phyloP scores from a whole-genome alignment of 2,888 invertebrate genomes.

The Agrenia bidenticulata region DNA sequence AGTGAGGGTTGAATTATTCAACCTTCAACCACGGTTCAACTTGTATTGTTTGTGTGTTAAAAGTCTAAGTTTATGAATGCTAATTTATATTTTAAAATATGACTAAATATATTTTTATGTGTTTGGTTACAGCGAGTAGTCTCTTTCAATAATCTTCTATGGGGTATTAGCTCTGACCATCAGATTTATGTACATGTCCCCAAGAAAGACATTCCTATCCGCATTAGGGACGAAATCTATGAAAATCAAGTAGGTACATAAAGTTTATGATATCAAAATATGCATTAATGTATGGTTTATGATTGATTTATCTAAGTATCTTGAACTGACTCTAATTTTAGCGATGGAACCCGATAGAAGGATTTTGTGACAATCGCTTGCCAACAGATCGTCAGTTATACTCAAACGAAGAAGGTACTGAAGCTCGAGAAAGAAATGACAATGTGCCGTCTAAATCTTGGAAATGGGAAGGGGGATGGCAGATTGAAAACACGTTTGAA shows the following conservation, averaged over 20 bases:
- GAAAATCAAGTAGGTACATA: constrained; percentile 76
- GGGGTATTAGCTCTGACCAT: constrained; percentile 91
- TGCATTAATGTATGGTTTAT: not conserved
- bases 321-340: constrained; percentile 55
- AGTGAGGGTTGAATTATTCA: too few species aligned
- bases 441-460: constrained; percentile 89
- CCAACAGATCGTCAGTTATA: constrained; percentile 86
- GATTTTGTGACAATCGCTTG: constrained; percentile 77
- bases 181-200: constrained; percentile 90
- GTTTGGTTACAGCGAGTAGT: constrained; percentile 37
- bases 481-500: constrained; percentile 76
- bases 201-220: constrained; percentile 83
- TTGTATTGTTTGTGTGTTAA: too few species aligned
- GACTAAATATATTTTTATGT: not conserved
- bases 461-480: constrained; percentile 97
- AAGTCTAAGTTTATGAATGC: too few species aligned
- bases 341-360: constrained; percentile 88
- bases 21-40: too few species aligned
- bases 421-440: constrained; percentile 74
- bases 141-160: constrained; percentile 61
- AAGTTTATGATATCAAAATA: constrained; percentile 3
- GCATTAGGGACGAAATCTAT: constrained; percentile 84
- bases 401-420: constrained; percentile 79
- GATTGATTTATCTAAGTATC: not conserved
- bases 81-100: too few species aligned